phyloP scores from a whole-genome alignment of 2,797 vertebrate species.

The Siniperca obscura region DNA sequence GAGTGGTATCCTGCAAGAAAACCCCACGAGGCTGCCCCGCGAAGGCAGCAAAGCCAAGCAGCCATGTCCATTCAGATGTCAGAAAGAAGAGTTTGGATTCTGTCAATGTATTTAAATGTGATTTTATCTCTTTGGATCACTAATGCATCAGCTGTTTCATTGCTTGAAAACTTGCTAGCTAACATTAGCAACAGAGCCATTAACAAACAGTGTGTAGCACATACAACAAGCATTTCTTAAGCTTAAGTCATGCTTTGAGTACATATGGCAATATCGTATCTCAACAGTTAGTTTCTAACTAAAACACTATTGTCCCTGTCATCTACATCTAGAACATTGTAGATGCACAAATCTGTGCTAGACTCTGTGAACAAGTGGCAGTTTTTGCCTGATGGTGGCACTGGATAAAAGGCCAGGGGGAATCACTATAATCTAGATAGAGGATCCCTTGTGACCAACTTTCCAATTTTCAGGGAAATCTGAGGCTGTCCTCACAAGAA shows the following conservation, averaged over 20 bases:
- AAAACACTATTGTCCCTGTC: too few relatives aligned
- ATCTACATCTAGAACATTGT: background rate
- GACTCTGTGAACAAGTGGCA: background rate
- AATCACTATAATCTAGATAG: too few relatives aligned
- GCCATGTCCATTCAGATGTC: background rate
- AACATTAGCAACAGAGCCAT: background rate
- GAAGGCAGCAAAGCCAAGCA: background rate
- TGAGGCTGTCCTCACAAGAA: background rate
- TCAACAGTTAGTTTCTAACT: background rate
- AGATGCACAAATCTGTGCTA: background rate
- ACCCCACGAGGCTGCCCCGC: background rate
- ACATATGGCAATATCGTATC: background rate
- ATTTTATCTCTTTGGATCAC: background rate
- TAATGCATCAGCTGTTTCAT: background rate
- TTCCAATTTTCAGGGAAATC: background rate
- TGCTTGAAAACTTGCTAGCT: background rate
- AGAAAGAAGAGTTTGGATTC: background rate
- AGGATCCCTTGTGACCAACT: background rate
- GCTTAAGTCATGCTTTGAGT: background rate
- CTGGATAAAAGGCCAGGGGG: too few relatives aligned
- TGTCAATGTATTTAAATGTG: background rate
- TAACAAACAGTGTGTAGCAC: background rate
- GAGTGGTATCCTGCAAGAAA: constrained; percentile 3
- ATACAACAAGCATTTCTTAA: background rate
- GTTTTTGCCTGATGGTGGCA: background rate